Evolutionary conservation across 1,140 invertebrate genomes (phyloP), one percentile per base, ranked within the genome.

Genomic region (Pinna nobilis): DNA sequence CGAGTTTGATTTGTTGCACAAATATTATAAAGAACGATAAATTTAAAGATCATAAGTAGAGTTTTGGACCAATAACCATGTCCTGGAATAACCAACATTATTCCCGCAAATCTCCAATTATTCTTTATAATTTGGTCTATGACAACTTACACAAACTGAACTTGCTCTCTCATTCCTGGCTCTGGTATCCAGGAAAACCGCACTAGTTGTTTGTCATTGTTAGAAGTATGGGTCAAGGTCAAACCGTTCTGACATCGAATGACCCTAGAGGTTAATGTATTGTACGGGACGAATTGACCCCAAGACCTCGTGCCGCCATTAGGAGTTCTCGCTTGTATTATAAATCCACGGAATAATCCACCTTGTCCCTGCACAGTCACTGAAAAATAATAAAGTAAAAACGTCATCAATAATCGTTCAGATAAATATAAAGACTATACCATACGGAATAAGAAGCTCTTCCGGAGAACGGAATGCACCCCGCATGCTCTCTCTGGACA

Each of bases 71-170:
- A n/a, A n/a, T n/a, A n/a, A n/a, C n/a, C n/a, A n/a, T n/a, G n/a
- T n/a, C n/a, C n/a, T n/a, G n/a, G n/a, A n/a, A n/a, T n/a, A n/a
- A n/a, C n/a, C n/a, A n/a, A n/a, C n/a, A n/a, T n/a, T n/a, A n/a
- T n/a, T n/a, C n/a, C n/a, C n/a, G n/a, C n/a, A n/a, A n/a, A n/a
- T n/a, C n/a, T n/a, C n/a, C n/a, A n/a, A n/a, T n/a, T n/a, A n/a
- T n/a, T n/a, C n/a, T n/a, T n/a, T n/a, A n/a, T n/a, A n/a, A n/a
- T n/a, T n/a, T n/a, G n/a, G n/a, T n/a, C n/a, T n/a, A n/a, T n/a
- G n/a, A n/a, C n/a, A n/a, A 60, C 68, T 50, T 70, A 70, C 68
- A 70, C 68, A 63, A 70, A 70, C 13, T 70, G 68, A 11, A 70
- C 68, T 37, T 70, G 68, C 51, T 70, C 68, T 23, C 68, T 41